These are phyloP conservation scores for Noctua janthina DNA, from an alignment of 2,888 invertebrate species.

Conservation along the genomic window DNA sequence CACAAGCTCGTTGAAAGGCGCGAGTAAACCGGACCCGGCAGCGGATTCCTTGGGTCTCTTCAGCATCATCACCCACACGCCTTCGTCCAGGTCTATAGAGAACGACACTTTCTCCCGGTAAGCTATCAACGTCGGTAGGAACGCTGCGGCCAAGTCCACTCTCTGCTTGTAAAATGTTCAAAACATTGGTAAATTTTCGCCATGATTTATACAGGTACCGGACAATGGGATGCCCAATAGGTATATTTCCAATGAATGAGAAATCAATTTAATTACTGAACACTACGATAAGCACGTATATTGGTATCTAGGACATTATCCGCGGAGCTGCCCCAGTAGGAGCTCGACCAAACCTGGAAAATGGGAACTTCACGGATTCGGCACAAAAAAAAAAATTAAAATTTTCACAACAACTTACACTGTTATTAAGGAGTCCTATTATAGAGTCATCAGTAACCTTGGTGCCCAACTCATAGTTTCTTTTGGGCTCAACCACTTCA, in stretches of 20 bases:
- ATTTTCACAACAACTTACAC: constrained; percentile 84
- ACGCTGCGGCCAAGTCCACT: constrained; percentile 95
- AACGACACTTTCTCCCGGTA: constrained; percentile 90
- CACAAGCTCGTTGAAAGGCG: constrained; percentile 93
- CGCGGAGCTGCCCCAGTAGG: background rate
- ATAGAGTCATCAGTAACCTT: constrained; percentile 90
- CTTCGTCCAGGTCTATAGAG: constrained; percentile 92
- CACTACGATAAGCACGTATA: background rate
- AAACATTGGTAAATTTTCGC: too few species aligned
- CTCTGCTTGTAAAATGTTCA: constrained; percentile 83
- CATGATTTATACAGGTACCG: background rate
- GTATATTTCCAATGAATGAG: background rate
- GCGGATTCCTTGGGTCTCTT: constrained; percentile 95
- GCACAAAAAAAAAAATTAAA: background rate
- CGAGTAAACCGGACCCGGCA: constrained; percentile 94
- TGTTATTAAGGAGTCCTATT: constrained; percentile 91
- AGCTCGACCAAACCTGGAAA: background rate
- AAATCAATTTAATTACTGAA: background rate
- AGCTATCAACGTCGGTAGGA: constrained; percentile 92
- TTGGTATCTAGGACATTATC: background rate
- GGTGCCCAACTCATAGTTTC: constrained; percentile 91
- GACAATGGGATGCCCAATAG: background rate
- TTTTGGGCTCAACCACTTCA: constrained; percentile 91
- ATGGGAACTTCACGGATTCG: background rate
- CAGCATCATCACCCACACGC: constrained; percentile 95